Evolutionary conservation across 2,113 vertebrate genomes (phyloP), one percentile per base, ranked within the genome.

Genomic region (Emydura subglobosa): DNA sequence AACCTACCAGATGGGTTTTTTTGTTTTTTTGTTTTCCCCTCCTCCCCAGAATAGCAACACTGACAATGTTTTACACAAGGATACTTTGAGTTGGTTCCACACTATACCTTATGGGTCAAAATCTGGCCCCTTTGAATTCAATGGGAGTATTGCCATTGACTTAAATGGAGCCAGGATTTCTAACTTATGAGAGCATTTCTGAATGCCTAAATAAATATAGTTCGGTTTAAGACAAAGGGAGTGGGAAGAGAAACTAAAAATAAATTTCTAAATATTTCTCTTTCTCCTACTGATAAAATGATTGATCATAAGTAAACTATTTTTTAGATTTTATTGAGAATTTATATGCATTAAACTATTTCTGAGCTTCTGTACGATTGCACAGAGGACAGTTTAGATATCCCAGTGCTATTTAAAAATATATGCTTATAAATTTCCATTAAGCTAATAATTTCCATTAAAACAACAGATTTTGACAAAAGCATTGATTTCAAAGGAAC

Each of bases 381-480:
- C 54, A 91, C 8, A 25, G 9, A 95, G 95, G 2, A 27, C 25
- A 86, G 80, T 83, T 80, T 79, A 82, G 76, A 88, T 92, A 78
- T 91, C 9, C 49, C 27, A 88, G 31, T 79, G 74, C 2, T 90
- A 29, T 80, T 54, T 91, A 91, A 92, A 96, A 96, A 82, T 34
- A 86, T 49, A 93, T 72, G 47, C 27, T 61, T 44, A 91, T 76
- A 76, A 85, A 82, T 96, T 90, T 50, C 3, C 50, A 91, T 55
- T 86, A 94, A 96, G 93, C 12, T 88, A 89, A 85, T 50, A 91
- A 94, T 83, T 97, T 97, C 6, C 82, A 27, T 8, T 93, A 19
- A 89, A 97, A 68, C 31, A 83, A 82, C 10, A 65, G 55, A 95
- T 95, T 96, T 97, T 97, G 65, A 94, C 81, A 91, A 47, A 47